Base-by-base conservation (phyloP, 2,113 vertebrate species). In the Nanorana parkeri region DNA sequence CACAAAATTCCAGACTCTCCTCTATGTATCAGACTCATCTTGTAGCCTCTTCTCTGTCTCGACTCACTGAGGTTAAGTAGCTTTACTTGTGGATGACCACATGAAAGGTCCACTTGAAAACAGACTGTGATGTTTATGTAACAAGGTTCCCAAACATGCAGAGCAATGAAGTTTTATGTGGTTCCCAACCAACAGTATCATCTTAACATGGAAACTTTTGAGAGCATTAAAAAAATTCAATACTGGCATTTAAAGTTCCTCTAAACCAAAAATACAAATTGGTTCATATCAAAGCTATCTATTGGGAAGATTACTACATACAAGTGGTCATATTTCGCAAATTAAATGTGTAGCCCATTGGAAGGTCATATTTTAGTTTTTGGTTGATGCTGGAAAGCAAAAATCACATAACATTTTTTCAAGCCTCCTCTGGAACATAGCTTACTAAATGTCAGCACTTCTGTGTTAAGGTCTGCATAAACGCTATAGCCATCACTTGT, bases 31-130 rank as follows among this genome's bases (percentile, higher is more conserved):
- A 55, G 24, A 72, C 68, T 60, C 11, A 23, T 24, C 60, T 15
- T 24, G 13, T 15, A 63, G 1, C n/a, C 20, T 61, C 28, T 60
- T 17, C 56, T 28, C 29, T 75, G 55, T 61, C 72, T 75, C 55
- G 55, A 21, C 52, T 16, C 55, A 54, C 32, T 56, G 71, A 10
- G 72, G 56, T 23, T 28, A 17, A 32, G 26, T 61, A 41, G 4
- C n/a, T 61, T 60, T 75, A 41, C 72, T 75, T 61, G 55, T 17
- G 56, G 72, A 75, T 23, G 72, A 75, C 72, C 72, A 75, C 72
- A 75, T 75, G 4, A 75, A 75, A 41, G 29, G 55, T 75, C 72
- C 72, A 75, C 72, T 75, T 74, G 71, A 74, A 36, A 21, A 60
- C 54, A 32, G 41, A 47, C 41, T 60, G 58, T 41, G 56, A 55